These are phyloP conservation scores for Natator depressus DNA, from an alignment of 2,113 vertebrate genomes.

Conservation along the genomic window DNA sequence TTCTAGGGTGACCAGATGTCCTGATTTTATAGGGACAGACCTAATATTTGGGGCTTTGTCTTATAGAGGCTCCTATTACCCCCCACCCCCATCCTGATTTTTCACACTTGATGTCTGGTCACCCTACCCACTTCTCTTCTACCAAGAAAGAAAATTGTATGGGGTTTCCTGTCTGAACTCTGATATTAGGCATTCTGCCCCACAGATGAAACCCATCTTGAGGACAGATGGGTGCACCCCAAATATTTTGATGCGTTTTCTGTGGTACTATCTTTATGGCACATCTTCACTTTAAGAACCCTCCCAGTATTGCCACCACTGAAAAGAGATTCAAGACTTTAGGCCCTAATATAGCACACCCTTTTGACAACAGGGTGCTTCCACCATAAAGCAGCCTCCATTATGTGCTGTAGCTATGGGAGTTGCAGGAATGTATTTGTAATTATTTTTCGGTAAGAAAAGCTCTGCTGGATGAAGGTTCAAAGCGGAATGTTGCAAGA, in stretches of 20 bases:
- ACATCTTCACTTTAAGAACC: neutral
- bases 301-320: fast-evolving
- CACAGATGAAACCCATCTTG: neutral
- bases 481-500: neutral
- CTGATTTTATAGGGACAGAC: no score
- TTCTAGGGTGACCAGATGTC: neutral
- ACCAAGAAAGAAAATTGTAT: neutral
- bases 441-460: neutral
- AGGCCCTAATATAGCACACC: neutral
- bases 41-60: no score
- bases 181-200: neutral
- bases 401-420: neutral
- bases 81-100: no score
- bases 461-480: neutral
- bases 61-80: no score
- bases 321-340: neutral
- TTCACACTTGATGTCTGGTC: no score
- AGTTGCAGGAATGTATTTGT: neutral
- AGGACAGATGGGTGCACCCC: neutral
- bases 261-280: neutral
- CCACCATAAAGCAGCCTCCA: neutral
- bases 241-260: neutral
- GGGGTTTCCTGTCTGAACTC: neutral
- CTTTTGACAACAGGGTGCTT: neutral
- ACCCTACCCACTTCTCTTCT: neutral